Base-by-base conservation (phyloP, 1,140 invertebrate genomes). In the Tetragnatha versicolor region DNA sequence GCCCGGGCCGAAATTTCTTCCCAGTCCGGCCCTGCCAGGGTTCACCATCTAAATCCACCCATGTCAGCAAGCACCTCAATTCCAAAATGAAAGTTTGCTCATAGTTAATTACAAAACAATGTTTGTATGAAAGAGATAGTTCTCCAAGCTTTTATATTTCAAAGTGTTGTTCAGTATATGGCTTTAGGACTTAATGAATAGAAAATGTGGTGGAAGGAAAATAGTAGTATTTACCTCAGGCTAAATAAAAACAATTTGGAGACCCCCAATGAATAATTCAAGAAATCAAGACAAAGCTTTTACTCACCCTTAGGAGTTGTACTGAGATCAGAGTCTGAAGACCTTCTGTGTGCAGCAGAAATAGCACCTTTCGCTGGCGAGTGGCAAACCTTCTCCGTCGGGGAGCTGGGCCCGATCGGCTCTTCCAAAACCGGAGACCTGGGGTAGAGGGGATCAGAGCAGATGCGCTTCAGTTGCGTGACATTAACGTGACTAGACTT, bases 261-360 rank as follows among this genome's bases (percentile, higher is more conserved):
- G 2, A 47, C 42, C 1, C 12, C 2, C 12, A 47, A 47, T 17
- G 42, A 1, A n/a, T n/a, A 47, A 2, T 47, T 47, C 20, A 47
- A 47, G 1, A 47, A 47, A 2, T 47, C 12, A 47, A 17, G 42
- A 2, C 12, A 45, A 45, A 45, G 17, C 39, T 45, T 9, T 9
- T 45, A 45, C 12, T 37, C 6, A 96, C 95, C 94, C 93, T 95
- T 96, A 2, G 94, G 94, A 6, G 94, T 94, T 39, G 95, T 91
- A 87, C 93, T 95, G 58, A 97, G 87, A 86, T 98, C 96, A 2
- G 96, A 97, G 85, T 97, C 96, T 4, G 95, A 97, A 0, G 94
- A 95, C 76, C 95, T 88, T 58, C 94, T 87, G 83, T 92, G 91
- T 69, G 92, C 90, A 72, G 86, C 86, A 79, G 84, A 82, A 81